phyloP scores from a whole-genome alignment of 2,113 vertebrate species.

The Oryctolagus cuniculus region mOryCun1.1 NC_091432.1:51849001-51849500 shows the following conservation, averaged over 20 bases:
- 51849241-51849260: slow-evolving; percentile 3
- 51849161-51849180: slow-evolving; percentile 1
- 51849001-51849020: too few relatives aligned
- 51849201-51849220: neutral
- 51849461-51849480: neutral
- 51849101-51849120: neutral
- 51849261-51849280: neutral
- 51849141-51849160: slow-evolving; percentile 12
- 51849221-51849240: neutral
- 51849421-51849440: neutral
- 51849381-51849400: too few relatives aligned
- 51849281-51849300: too few relatives aligned
- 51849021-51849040: too few relatives aligned
- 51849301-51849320: too few relatives aligned
- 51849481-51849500: neutral
- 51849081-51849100: slow-evolving; percentile 13
- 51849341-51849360: too few relatives aligned
- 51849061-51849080: too few relatives aligned
- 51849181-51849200: neutral
- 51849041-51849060: too few relatives aligned
- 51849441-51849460: neutral
- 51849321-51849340: too few relatives aligned
- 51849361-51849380: too few relatives aligned
- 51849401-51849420: too few relatives aligned
- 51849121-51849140: neutral